These are phyloP conservation scores for Xanthorhoe spadicearia DNA, from an alignment of 2,888 invertebrate genomes.

Conservation along the genomic window DNA sequence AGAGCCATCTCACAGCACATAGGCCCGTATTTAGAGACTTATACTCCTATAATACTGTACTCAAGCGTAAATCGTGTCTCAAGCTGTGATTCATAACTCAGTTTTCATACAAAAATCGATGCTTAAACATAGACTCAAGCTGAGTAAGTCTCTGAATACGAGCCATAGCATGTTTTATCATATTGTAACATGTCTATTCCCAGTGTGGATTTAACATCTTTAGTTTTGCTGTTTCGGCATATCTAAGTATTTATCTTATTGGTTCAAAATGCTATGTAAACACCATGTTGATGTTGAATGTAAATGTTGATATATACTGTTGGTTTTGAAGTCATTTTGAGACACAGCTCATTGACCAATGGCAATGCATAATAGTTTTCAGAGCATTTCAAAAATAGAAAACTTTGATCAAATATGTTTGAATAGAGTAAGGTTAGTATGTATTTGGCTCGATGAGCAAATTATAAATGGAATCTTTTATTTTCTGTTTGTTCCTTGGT, in stretches of 20 bases:
- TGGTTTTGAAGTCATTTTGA: neutral
- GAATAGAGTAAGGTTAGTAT: slow-evolving; percentile 36
- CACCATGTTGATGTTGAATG: too few relatives aligned
- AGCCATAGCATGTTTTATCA: slow-evolving; percentile 6
- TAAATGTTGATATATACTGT: too few relatives aligned
- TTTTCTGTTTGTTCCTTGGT: slow-evolving; percentile 57
- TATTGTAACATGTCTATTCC: neutral
- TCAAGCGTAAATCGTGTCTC: too few relatives aligned
- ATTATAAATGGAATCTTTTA: slow-evolving; percentile 45
- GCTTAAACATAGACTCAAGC: too few relatives aligned
- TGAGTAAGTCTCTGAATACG: too few relatives aligned
- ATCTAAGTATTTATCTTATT: too few relatives aligned
- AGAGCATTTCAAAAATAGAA: neutral
- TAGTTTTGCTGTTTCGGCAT: neutral
- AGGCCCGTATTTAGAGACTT: too few relatives aligned
- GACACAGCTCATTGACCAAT: neutral
- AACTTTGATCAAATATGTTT: neutral
- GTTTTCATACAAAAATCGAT: too few relatives aligned
- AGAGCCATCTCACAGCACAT: slow-evolving; percentile 1
- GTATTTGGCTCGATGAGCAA: slow-evolving; percentile 54
- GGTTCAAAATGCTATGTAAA: too few relatives aligned
- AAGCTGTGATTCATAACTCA: too few relatives aligned
- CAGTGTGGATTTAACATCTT: neutral
- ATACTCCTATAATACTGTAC: too few relatives aligned
- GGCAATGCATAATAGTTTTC: neutral